Base-by-base conservation (phyloP, 30 jellyfish, hydroid and myxozoan genomes). In the Hydractinia echinata region DNA sequence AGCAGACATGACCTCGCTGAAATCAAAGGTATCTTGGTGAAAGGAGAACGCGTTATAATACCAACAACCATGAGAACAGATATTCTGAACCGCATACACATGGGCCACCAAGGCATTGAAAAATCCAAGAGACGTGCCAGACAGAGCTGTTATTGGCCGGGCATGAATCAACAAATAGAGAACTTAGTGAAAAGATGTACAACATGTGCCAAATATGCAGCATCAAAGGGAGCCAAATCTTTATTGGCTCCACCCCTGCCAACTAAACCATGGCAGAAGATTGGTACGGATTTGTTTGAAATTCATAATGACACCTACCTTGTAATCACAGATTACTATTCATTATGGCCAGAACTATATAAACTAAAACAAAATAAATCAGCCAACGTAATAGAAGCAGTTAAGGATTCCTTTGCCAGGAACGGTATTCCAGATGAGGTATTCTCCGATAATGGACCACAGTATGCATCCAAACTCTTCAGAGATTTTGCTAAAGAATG, bases 371-470 rank as follows among this genome's bases (percentile, higher is more conserved):
- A 30, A 30, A 30, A 2, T 30, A 30, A 30, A 30, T 62, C 89
- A 49, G 53, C 84, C 48, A 67, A 54, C 49, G 89, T 68, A 48
- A 70, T 81, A 39, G 61, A 72, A 52, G 89, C 89, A 68, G 70
- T 69, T 20, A 81, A 81, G 84, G 89, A 67, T 49, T 51, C 84
- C 16, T 72, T 81, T 70, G 13, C 85, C 30, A 53, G 83, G 55
- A 62, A 62, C 69, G 89, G 89, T 53, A 72, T 81, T 21, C 81
- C 83, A 81, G 61, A 81, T 50, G 83, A 72, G 66, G 55, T 81
- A 14, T 56, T 81, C 61, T 81, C 89, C 4, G 89, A 81, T 83
- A 81, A 81, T 66, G 83, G 84, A 30, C 44, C 44, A 30, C 44
- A 30, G 44, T 30, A 30, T 30, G 44, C 44, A 30, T 30, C 44